A percentile compares a stretch with the other conserved stretches of the same genome.
Evolutionary conservation across 2,888 invertebrate species (phyloP).

Genomic region (Ferrisia virgata): DNA sequence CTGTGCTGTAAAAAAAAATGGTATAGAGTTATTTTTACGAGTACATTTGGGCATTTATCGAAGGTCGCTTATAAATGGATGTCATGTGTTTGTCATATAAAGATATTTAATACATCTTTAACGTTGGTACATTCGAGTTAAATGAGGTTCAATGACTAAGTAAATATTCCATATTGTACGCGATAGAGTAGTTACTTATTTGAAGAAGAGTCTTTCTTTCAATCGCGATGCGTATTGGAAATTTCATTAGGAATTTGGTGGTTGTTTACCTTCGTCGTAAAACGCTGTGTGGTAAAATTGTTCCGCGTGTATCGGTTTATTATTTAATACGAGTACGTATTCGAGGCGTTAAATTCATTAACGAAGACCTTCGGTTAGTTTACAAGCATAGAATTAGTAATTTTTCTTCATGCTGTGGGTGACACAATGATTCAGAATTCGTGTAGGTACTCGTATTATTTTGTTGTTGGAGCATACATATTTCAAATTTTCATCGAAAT

Average conservation of each 20-base stretch:
- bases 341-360: background rate
- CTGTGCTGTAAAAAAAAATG: background rate
- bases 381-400: background rate
- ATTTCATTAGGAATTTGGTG: conserved; percentile 4
- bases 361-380: background rate
- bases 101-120: background rate
- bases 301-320: background rate
- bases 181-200: background rate
- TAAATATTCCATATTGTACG: background rate
- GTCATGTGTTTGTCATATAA: background rate
- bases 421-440: background rate
- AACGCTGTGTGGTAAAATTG: background rate
- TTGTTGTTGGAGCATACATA: background rate
- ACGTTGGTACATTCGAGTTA: background rate
- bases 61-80: conserved; percentile 5
- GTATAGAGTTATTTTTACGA: too few relatives aligned
- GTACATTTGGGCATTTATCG: background rate
- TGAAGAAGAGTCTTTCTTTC: background rate
- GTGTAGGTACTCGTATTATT: too few relatives aligned
- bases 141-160: background rate
- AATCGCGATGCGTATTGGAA: background rate
- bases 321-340: background rate
- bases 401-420: background rate
- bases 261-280: background rate
- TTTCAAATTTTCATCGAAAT: background rate